Evolutionary conservation across 2,888 invertebrate species (phyloP).

Genomic region (Ormia ochracea): DNA sequence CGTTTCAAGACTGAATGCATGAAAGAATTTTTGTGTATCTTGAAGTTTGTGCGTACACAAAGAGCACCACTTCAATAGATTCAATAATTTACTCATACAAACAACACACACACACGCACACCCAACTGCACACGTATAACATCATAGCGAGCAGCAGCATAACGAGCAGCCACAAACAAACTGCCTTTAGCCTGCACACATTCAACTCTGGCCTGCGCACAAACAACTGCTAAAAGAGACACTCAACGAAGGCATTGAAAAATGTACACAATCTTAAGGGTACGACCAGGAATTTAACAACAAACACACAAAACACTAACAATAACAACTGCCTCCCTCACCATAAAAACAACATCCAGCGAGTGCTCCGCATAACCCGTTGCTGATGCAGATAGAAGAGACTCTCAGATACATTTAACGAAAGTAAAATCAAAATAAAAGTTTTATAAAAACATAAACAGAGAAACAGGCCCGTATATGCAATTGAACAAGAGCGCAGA

Average conservation of each 20-base stretch:
- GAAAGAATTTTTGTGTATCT: constrained; percentile 67
- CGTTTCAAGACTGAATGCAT: constrained; percentile 70
- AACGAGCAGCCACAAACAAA: constrained; percentile 9
- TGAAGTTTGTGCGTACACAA: constrained; percentile 61
- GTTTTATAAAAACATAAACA: constrained; percentile 42
- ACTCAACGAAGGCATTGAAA: constrained; percentile 25
- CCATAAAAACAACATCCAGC: not conserved
- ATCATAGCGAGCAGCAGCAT: not conserved
- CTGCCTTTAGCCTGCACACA: constrained; percentile 63
- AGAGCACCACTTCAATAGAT: constrained; percentile 54
- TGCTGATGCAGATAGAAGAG: not conserved
- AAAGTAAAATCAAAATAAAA: constrained; percentile 32
- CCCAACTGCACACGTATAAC: not conserved
- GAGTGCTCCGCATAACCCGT: not conserved
- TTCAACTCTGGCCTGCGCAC: constrained; percentile 46
- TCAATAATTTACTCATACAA: constrained; percentile 15
- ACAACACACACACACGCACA: not conserved
- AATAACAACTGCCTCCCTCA: constrained; percentile 30
- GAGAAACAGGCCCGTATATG: constrained; percentile 3
- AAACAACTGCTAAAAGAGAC: constrained; percentile 11
- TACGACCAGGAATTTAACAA: constrained; percentile 23
- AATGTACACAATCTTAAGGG: not conserved
- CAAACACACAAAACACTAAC: not conserved
- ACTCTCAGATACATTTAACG: constrained; percentile 41
- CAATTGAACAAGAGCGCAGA: not conserved